A percentile compares a stretch with the other conserved stretches of the same genome.
phyloP scores from a whole-genome alignment of 2,797 vertebrate species.

The Thalassophryne amazonica region DNA sequence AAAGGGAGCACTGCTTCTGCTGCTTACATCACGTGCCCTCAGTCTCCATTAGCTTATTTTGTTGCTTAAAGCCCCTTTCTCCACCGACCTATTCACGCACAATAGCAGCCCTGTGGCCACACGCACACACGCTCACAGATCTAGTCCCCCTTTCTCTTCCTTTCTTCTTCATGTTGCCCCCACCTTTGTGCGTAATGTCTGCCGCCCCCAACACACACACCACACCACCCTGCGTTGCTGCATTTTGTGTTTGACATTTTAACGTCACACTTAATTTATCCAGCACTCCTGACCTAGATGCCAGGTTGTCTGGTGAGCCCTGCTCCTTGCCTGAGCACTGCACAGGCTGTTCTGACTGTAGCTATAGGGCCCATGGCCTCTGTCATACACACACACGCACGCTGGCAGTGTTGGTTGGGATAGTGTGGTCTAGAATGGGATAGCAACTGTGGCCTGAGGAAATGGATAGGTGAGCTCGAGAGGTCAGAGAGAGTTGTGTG shows the following conservation, averaged over 20 bases:
- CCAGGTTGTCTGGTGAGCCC: conserved; percentile 63
- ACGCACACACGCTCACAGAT: conserved; percentile 34
- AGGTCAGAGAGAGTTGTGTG: conserved; percentile 12
- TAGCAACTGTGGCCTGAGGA: conserved; percentile 51
- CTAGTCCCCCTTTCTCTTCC: conserved; percentile 28
- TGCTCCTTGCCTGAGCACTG: conserved; percentile 35
- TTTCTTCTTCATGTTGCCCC: conserved; percentile 20
- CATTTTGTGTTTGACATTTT: conserved; percentile 74
- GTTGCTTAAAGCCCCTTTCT: conserved; percentile 79
- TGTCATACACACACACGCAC: conserved; percentile 9
- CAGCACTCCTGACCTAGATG: conserved; percentile 76
- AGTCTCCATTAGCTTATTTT: conserved; percentile 79
- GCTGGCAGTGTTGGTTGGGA: conserved; percentile 14
- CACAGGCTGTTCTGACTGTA: conserved; percentile 31
- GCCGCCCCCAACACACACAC: not conserved
- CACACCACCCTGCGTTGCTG: conserved; percentile 19
- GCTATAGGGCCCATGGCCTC: conserved; percentile 48
- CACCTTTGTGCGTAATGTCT: not conserved
- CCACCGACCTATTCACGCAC: conserved; percentile 76
- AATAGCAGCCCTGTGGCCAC: conserved; percentile 67
- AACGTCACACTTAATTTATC: conserved; percentile 75
- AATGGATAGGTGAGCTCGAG: conserved; percentile 44
- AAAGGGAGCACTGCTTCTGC: not conserved
- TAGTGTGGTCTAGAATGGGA: conserved; percentile 41
- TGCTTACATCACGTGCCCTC: conserved; percentile 58